phyloP scores from a whole-genome alignment of 2,113 vertebrate genomes.

The Nematolebias whitei region DNA sequence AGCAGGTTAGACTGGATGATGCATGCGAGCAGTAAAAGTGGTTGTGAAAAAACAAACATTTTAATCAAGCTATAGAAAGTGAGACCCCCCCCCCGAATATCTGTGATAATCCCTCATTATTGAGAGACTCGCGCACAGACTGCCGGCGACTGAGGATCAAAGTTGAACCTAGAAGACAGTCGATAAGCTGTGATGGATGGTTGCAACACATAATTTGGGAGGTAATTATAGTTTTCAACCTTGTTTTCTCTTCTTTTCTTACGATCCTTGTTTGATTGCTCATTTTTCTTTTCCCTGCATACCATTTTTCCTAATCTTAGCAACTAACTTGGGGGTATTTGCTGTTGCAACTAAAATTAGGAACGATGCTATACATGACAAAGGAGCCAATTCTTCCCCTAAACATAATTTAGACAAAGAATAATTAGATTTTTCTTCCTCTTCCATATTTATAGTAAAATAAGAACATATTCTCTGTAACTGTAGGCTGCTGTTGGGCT shows the following conservation, averaged over 20 bases:
- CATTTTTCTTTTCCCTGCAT: neutral
- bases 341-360: neutral
- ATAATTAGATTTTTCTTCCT: neutral
- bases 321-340: neutral
- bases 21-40: neutral
- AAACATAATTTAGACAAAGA: neutral
- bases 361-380: neutral
- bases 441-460: neutral
- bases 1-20: neutral
- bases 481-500: neutral
- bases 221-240: constrained; percentile 13
- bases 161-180: neutral
- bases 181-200: constrained; percentile 23
- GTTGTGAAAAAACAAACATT: neutral
- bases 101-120: constrained; percentile 6
- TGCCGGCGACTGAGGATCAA: neutral
- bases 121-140: neutral
- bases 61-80: neutral
- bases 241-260: constrained; percentile 13
- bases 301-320: neutral
- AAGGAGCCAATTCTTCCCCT: neutral
- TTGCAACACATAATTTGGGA: constrained; percentile 1
- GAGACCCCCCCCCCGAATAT: neutral
- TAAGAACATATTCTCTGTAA: neutral
- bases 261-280: constrained; percentile 3